These are phyloP conservation scores for Agelastica alni DNA, from an alignment of 2,888 invertebrate species.

Conservation along the genomic window DNA sequence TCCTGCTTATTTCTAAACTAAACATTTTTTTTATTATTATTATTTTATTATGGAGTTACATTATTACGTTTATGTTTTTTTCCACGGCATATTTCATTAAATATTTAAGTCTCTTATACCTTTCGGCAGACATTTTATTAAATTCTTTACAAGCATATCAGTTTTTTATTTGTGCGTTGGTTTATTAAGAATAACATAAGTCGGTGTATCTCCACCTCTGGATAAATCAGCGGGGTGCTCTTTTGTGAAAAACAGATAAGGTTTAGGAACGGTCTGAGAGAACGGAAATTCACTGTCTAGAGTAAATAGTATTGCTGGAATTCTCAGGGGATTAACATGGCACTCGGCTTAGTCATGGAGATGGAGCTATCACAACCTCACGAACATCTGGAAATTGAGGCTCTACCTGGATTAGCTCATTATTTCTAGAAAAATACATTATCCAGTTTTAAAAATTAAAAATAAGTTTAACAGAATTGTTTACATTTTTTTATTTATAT, in stretches of 20 bases:
- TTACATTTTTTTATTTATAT: too few relatives aligned
- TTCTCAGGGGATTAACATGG: conserved; percentile 50
- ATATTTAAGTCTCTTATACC: too few relatives aligned
- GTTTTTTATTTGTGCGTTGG: conserved; percentile 20
- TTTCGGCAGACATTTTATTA: too few relatives aligned
- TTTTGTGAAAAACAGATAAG: conserved; percentile 51
- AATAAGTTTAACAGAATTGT: too few relatives aligned
- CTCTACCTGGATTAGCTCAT: conserved; percentile 19
- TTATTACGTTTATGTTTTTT: too few relatives aligned
- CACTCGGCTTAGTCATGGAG: conserved; percentile 43
- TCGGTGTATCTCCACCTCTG: conserved; percentile 32
- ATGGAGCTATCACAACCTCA: conserved; percentile 28
- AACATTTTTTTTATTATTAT: too few relatives aligned
- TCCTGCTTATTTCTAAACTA: too few relatives aligned
- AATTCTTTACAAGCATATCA: too few relatives aligned
- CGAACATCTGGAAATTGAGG: conserved; percentile 21
- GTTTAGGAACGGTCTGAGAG: conserved; percentile 34
- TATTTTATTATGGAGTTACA: too few relatives aligned
- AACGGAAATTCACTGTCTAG: conserved; percentile 47
- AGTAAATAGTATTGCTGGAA: conserved; percentile 51
- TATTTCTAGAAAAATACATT: conserved; percentile 19
- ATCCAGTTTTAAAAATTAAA: conserved; percentile 1
- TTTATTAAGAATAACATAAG: conserved; percentile 31
- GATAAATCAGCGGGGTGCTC: conserved; percentile 42
- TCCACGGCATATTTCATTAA: too few relatives aligned